Evolutionary conservation across 2,113 vertebrate genomes (phyloP).

Genomic region (Aspidoscelis tigris): DNA sequence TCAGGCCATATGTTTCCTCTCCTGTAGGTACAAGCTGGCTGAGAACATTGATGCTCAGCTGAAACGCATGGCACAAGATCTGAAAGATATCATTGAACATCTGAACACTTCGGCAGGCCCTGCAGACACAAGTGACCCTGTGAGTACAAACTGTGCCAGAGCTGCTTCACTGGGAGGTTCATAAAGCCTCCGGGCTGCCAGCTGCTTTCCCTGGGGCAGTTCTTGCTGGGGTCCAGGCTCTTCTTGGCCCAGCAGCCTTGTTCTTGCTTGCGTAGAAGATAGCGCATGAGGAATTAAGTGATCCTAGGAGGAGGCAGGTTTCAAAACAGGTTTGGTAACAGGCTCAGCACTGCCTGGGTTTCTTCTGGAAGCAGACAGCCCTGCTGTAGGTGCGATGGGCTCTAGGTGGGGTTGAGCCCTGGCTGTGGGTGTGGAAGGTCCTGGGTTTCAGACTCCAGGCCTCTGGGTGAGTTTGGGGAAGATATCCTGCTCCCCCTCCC

Average conservation of each 20-base stretch:
- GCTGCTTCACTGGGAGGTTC: rapidly evolving
- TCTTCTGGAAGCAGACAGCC: too few species aligned
- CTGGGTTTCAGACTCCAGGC: too few species aligned
- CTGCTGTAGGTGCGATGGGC: too few species aligned
- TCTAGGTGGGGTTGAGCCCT: too few species aligned
- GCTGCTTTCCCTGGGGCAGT: rapidly evolving
- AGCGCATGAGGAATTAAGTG: too few species aligned
- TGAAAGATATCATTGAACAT: conserved; percentile 91
- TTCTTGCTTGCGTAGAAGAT: not conserved
- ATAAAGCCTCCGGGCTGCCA: not conserved
- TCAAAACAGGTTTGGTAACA: too few species aligned
- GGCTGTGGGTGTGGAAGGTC: too few species aligned
- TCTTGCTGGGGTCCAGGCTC: not conserved
- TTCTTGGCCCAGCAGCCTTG: too few species aligned
- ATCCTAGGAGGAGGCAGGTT: too few species aligned
- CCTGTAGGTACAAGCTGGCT: conserved; percentile 86
- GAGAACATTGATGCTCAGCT: conserved; percentile 91
- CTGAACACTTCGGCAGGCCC: conserved; percentile 85
- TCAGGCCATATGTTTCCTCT: rapidly evolving
- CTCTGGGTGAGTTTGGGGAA: too few species aligned
- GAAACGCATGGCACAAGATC: conserved; percentile 91
- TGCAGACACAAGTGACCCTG: conserved; percentile 83
- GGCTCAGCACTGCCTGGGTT: too few species aligned
- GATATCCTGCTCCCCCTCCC: too few species aligned
- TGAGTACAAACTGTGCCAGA: conserved; percentile 49